Percentiles rank a stretch among this genome's conserved stretches.
phyloP scores from a whole-genome alignment of 1,140 invertebrate genomes.

The Lutraria rhynchaena region DNA sequence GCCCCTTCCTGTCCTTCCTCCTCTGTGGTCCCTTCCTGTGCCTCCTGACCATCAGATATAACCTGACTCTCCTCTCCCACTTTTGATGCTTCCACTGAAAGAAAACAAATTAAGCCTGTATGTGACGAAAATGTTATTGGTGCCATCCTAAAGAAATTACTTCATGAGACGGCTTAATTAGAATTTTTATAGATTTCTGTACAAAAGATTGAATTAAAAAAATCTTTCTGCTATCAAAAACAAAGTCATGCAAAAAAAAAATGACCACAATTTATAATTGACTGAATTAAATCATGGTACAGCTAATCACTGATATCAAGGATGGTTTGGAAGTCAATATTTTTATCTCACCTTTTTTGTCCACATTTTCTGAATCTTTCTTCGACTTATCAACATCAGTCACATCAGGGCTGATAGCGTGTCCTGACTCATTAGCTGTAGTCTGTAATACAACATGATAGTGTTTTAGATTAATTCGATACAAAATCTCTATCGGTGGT shows the following conservation, averaged over 20 bases:
- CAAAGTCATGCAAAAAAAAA: too few relatives aligned
- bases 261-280: too few relatives aligned
- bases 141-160: too few relatives aligned
- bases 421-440: neutral
- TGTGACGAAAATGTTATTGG: too few relatives aligned
- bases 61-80: slow-evolving; percentile 40
- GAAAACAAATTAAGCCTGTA: too few relatives aligned
- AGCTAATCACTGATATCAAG: neutral
- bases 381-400: slow-evolving; percentile 48
- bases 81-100: slow-evolving; percentile 31
- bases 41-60: slow-evolving; percentile 37
- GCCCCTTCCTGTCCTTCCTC: slow-evolving; percentile 20
- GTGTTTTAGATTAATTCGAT: too few relatives aligned
- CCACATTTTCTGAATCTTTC: slow-evolving; percentile 24
- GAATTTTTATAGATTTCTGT: too few relatives aligned
- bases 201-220: too few relatives aligned
- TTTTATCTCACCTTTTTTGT: slow-evolving; percentile 48
- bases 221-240: too few relatives aligned
- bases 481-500: too few relatives aligned
- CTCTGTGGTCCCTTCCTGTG: slow-evolving; percentile 1
- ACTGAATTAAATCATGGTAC: neutral
- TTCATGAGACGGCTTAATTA: too few relatives aligned
- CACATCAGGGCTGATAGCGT: slow-evolving; percentile 27
- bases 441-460: slow-evolving; percentile 53
- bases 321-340: slow-evolving; percentile 18